Evolutionary conservation across 1,140 invertebrate genomes (phyloP), one percentile per base, ranked within the genome.

Genomic region (Drosophila lacertosa): DNA sequence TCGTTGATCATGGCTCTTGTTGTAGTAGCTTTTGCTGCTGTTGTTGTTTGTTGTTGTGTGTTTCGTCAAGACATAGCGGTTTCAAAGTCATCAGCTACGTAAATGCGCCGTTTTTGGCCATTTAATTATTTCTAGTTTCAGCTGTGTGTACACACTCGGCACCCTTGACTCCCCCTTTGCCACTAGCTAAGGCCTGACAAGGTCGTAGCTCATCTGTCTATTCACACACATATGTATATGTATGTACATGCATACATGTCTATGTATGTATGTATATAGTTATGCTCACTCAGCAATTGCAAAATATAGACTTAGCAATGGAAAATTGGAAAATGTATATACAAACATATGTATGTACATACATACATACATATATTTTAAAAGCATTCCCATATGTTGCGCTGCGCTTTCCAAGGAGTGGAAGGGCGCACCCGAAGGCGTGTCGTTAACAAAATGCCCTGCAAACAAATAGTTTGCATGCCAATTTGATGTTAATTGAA

Each of bases 111-210:
- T 82, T 82, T 82, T 82, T 83, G 78, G 78, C 79, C 20, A 74
- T 74, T 82, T 82, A 74, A 82, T 76, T 83, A 74, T 82, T 70
- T 81, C 78, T 83, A 82, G 78, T 82, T 82, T 82, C 33, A 63
- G 48, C 32, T 62, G 50, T 65, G 55, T 51, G 44, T 35, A 67
- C 60, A 59, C 40, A 48, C 37, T 39, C 20, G 15, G 6, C 20
- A 45, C 53, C 47, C 32, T 22, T 40, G 62, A 42, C 45, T 13
- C 18, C 24, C 32, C 40, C 32, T 40, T 47, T 16, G 18, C 10
- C 6, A 51, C n/a, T n/a, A n/a, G n/a, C 26, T 29, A 29, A 29
- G 9, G 26, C 26, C 10, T 15, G 37, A 50, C 62, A 71, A 71
- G 62, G 68, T 59, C 62, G 45, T 11, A 20, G 29, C 51, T 50